phyloP scores from a whole-genome alignment of 2,113 vertebrate genomes.

The Trinectes maculatus region DNA sequence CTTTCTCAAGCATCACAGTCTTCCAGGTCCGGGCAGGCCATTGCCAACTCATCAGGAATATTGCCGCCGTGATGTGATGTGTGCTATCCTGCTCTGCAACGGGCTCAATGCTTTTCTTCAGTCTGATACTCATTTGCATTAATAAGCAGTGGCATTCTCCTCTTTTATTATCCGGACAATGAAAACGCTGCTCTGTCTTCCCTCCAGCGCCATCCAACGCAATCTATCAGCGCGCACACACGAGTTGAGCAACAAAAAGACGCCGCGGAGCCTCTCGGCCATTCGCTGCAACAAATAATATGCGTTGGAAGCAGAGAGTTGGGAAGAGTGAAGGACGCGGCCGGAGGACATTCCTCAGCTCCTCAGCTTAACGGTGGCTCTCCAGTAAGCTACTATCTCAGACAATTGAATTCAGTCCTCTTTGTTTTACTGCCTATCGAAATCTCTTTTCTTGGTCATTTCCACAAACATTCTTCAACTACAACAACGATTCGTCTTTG shows the following conservation, averaged over 20 bases:
- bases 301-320: constrained; percentile 73
- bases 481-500: not conserved
- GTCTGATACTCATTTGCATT: constrained; percentile 74
- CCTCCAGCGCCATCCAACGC: constrained; percentile 57
- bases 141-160: constrained; percentile 66
- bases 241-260: constrained; percentile 60
- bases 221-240: constrained; percentile 62
- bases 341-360: constrained; percentile 56
- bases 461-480: constrained; percentile 27
- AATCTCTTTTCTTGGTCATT: constrained; percentile 50
- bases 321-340: constrained; percentile 51
- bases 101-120: constrained; percentile 56
- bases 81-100: constrained; percentile 39
- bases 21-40: constrained; percentile 45
- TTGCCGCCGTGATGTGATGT: constrained; percentile 30
- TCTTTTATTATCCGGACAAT: constrained; percentile 66
- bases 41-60: constrained; percentile 58
- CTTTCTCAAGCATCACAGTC: constrained; percentile 56
- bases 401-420: constrained; percentile 40
- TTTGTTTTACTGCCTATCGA: constrained; percentile 38
- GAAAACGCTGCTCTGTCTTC: constrained; percentile 60
- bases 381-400: constrained; percentile 41
- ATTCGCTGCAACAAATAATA: constrained; percentile 75
- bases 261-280: constrained; percentile 61
- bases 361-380: constrained; percentile 37